Base-by-base conservation (phyloP, 2,113 vertebrate species). In the Sclerurus mexicanus region DNA sequence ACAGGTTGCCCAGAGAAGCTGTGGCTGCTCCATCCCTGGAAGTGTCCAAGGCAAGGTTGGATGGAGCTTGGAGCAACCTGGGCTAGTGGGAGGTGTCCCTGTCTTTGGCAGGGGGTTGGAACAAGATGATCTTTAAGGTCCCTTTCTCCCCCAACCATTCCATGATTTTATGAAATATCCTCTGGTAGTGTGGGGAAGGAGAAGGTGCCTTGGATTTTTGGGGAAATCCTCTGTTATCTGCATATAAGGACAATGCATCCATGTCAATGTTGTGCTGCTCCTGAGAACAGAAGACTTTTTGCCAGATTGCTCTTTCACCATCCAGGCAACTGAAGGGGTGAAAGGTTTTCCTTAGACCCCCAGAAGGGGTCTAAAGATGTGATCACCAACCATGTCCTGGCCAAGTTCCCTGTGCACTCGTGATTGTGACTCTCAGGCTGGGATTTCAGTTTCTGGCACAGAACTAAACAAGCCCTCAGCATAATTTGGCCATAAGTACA, bases 401-500 rank as follows among this genome's bases (percentile, higher is more conserved):
- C 4, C 21, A 62, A 18, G 18, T 24, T 47, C n/a, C 28, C 53
- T 35, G n/a, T 20, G 6, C 0, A 2, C 25, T 62, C 1, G 0
- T 42, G 59, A 22, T 10, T 66, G 63, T 71, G 58, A 50, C 7
- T 50, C 15, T 46, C 8, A 39, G 42, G 9, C 12, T 62, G 79
- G 31, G 63, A 42, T 81, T 76, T 47, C 47, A 27, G 30, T 73
- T 68, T 74, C 53, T 9, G 17, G n/a, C n/a, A 59, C 58, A 59
- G 58, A 25, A 37, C n/a, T 59, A 31, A 82, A 74, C 25, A 66
- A 85, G 28, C 14, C 33, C 30, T 60, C 1, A 0, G 31, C 37
- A 72, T 10, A 42, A 5, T 58, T 9, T 59, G 64, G 18, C 35
- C 60, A 64, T 47, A 69, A 47, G 20, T 33, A 19, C 15, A 22